A percentile compares a stretch with the other conserved stretches of the same genome.
These are phyloP conservation scores for Byasa hedistus DNA, from an alignment of 2,888 invertebrate species.

Conservation along the genomic window DNA sequence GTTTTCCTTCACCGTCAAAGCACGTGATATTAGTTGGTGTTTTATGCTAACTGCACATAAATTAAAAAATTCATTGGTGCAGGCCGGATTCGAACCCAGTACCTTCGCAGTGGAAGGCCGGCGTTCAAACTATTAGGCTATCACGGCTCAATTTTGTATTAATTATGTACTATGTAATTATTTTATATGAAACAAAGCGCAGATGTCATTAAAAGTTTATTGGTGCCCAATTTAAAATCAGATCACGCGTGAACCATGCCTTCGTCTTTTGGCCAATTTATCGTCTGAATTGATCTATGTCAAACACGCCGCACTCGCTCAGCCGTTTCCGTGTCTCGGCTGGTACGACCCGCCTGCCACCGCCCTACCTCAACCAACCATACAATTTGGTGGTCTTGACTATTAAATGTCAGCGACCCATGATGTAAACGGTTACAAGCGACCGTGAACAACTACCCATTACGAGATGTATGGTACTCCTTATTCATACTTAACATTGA, in stretches of 20 bases:
- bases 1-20: too few relatives aligned
- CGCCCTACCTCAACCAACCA: slow-evolving; percentile 28
- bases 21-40: too few relatives aligned
- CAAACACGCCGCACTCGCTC: slow-evolving; percentile 15
- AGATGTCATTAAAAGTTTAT: not conserved
- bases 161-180: too few relatives aligned
- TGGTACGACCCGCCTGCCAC: slow-evolving; percentile 12
- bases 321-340: slow-evolving; percentile 19
- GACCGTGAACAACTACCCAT: slow-evolving; percentile 7
- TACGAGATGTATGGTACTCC: slow-evolving; percentile 10
- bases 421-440: slow-evolving; percentile 9
- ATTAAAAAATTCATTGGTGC: too few relatives aligned
- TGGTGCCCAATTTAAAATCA: not conserved
- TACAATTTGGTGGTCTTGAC: slow-evolving; percentile 25
- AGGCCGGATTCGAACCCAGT: too few relatives aligned
- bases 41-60: too few relatives aligned
- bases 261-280: slow-evolving; percentile 5
- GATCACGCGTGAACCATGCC: slow-evolving; percentile 5
- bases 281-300: slow-evolving; percentile 17
- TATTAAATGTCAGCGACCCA: slow-evolving; percentile 21
- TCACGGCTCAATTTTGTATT: too few relatives aligned
- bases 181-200: too few relatives aligned
- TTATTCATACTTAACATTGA: slow-evolving; percentile 10
- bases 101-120: too few relatives aligned
- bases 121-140: too few relatives aligned